phyloP scores from a whole-genome alignment of 2,888 invertebrate genomes.

The Habrosyne pyritoides region DNA sequence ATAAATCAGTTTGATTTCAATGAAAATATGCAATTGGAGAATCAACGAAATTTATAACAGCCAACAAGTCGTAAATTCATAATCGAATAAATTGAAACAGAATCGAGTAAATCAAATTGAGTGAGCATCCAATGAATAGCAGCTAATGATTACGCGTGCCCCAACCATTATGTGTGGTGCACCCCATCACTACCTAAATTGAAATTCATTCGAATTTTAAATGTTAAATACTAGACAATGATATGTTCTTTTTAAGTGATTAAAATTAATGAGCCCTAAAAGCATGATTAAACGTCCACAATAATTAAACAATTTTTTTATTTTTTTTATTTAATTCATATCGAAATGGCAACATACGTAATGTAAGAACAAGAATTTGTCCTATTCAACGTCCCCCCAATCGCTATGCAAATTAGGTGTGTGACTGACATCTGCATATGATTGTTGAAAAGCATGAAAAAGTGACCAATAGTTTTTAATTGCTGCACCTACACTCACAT shows the following conservation, averaged over 20 bases:
- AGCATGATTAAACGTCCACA: background rate
- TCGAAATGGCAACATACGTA: no score
- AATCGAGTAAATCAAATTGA: constrained; percentile 51
- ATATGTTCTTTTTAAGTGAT: background rate
- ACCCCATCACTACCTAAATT: constrained; percentile 44
- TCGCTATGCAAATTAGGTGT: constrained; percentile 26
- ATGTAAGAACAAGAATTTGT: background rate
- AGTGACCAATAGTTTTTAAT: constrained; percentile 46
- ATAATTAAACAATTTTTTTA: no score
- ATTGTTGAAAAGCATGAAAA: constrained; percentile 46
- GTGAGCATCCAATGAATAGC: constrained; percentile 52
- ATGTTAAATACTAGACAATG: background rate
- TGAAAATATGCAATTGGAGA: constrained; percentile 46
- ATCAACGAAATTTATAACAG: constrained; percentile 70
- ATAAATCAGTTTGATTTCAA: constrained; percentile 56
- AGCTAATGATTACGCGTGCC: constrained; percentile 56
- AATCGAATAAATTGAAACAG: constrained; percentile 64
- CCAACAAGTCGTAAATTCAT: constrained; percentile 77
- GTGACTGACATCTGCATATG: constrained; percentile 14
- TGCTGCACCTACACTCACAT: constrained; percentile 29
- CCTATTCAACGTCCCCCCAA: constrained; percentile 24
- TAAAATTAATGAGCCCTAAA: background rate
- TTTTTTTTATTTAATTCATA: no score
- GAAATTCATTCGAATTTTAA: constrained; percentile 21
- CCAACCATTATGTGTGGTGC: constrained; percentile 37